Evolutionary conservation across 2,113 vertebrate species (phyloP), one percentile per base, ranked within the genome.

Genomic region (Ophiodon elongatus): DNA sequence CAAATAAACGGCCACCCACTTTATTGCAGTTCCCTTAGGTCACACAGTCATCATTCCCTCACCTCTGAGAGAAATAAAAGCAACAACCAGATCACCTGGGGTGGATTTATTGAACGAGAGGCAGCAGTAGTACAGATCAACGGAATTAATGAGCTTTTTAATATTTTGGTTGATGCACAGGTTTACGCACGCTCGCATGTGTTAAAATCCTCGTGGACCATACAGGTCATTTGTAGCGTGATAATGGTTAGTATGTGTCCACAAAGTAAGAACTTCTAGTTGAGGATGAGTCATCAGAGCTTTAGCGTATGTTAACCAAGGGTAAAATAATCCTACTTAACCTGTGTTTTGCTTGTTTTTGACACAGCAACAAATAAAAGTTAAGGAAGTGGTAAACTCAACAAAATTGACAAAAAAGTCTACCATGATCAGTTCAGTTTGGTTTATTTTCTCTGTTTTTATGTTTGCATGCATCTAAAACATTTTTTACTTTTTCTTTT

Each of bases 51-150:
- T 65, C 2, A 65, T 47, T 39, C 11, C 3, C 67, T 31, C 35
- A 25, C 1, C 68, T 8, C 33, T 66, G 39, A 73, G 15, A 67
- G 37, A 9, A 25, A 31, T 57, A 1, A 19, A 43, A 73, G 14
- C 4, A 6, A 33, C 4, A 1, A 2, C 17, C 31, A 1, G 9
- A 23, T 76, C 10, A 39, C 27, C 10, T 76, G 27, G 4, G 59
- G 43, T n/a, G 35, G 47, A 59, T 73, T 45, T 67, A 47, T 37
- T 81, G 21, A 66, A 65, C 4, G 1, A 45, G 45, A 65, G 69
- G n/a, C 69, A 25, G 47, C 59, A 14, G 39, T 4, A 6, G 27
- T 6, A 66, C 59, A 57, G 35, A 57, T 27, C 43, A 27, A 59
- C 0, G 1, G 15, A 43, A 56, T 73, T 47, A 45, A 35, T 78